phyloP scores from a whole-genome alignment of 2,797 vertebrate genomes.

The Myioborus miniatus region DNA sequence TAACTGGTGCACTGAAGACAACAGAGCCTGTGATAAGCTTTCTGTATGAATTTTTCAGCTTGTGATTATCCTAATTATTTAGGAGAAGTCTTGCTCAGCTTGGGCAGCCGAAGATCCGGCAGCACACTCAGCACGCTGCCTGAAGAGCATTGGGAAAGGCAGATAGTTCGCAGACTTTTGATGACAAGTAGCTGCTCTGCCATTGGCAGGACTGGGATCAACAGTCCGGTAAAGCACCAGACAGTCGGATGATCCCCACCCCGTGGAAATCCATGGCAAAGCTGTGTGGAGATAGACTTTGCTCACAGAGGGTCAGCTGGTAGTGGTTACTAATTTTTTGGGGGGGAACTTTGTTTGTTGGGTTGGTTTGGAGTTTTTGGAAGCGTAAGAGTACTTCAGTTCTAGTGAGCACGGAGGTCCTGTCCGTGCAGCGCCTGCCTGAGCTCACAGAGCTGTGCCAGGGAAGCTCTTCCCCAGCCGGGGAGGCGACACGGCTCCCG shows the following conservation, averaged over 20 bases:
- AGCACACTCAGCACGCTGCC: not conserved
- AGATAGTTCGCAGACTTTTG: not conserved
- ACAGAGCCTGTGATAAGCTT: not conserved
- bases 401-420: not conserved
- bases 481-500: not conserved
- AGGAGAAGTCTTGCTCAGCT: not conserved
- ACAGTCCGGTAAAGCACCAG: not conserved
- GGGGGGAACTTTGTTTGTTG: not conserved
- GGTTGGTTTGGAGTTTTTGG: not conserved
- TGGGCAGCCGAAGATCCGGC: not conserved
- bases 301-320: not conserved
- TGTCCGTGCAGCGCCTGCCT: accelerated
- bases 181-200: not conserved
- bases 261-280: not conserved
- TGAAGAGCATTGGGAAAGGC: not conserved
- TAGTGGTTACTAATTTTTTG: not conserved
- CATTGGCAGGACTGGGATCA: not conserved
- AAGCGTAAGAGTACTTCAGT: not conserved
- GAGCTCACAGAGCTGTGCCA: not conserved
- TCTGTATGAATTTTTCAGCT: not conserved
- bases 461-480: not conserved
- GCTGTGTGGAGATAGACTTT: not conserved
- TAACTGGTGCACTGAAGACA: not conserved
- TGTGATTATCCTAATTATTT: not conserved
- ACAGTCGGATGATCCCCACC: not conserved